Conservation (phyloP, 2,113 vertebrate species). For the Seriola quinqueradiata region DNA sequence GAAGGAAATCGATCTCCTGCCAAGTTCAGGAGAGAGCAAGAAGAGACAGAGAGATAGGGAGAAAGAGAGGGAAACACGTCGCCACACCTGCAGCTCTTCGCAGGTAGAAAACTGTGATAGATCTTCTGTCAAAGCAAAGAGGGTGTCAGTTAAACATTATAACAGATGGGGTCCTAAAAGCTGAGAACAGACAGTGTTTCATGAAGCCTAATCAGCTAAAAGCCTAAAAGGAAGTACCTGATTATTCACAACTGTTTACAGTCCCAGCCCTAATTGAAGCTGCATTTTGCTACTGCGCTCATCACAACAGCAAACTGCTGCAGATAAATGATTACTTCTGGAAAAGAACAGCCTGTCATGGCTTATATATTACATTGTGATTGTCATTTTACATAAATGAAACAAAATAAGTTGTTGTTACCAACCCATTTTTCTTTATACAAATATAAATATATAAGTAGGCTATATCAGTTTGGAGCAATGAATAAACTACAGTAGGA, state of each 20-base stretch:
- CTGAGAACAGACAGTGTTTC: conserved; percentile 41
- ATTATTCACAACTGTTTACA: conserved; percentile 45
- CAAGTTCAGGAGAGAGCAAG: conserved; percentile 63
- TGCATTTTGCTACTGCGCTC: neutral
- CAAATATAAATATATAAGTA: neutral
- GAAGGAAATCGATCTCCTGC: conserved; percentile 81
- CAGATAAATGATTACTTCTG: neutral
- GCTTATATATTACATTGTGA: conserved; percentile 1
- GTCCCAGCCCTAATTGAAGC: conserved; percentile 26
- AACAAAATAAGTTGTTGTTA: neutral
- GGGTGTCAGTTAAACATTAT: conserved; percentile 66
- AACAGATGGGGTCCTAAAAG: conserved; percentile 56
- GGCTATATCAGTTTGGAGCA: neutral
- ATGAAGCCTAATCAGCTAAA: conserved; percentile 59
- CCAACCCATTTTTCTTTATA: neutral
- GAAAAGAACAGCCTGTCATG: neutral
- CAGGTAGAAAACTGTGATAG: conserved; percentile 74
- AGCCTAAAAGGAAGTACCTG: conserved; percentile 23
- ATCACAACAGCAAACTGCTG: conserved; percentile 11
- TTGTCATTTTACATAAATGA: neutral
- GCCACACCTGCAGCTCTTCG: conserved; percentile 71
- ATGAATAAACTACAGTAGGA: neutral
- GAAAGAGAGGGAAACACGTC: conserved; percentile 33
- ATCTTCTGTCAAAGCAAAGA: conserved; percentile 72
- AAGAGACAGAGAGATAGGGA: conserved; percentile 44